These are phyloP conservation scores for Cactoblastis cactorum DNA, from an alignment of 2,888 invertebrate genomes.

Conservation along the genomic window DNA sequence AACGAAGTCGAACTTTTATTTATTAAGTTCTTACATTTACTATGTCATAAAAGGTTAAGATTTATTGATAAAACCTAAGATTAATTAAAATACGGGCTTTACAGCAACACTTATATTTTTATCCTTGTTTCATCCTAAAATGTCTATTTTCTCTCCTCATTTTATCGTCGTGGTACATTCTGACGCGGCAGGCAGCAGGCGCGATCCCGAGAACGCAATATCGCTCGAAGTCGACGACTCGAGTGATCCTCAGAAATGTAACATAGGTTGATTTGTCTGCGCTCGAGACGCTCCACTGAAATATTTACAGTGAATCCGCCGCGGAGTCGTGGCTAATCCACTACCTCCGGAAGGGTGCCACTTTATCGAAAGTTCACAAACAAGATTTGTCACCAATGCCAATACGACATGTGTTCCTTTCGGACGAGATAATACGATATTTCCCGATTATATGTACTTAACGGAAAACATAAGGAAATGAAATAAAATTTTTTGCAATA, in stretches of 20 bases:
- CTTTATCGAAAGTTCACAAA: slow-evolving; percentile 33
- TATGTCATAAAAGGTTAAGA: no score
- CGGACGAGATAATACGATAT: not conserved
- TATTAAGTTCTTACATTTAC: no score
- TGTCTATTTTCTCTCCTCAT: not conserved
- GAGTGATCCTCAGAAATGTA: slow-evolving; percentile 10
- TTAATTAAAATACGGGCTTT: no score
- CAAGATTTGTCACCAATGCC: slow-evolving; percentile 26
- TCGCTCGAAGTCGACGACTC: slow-evolving; percentile 1
- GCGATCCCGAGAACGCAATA: slow-evolving; percentile 6
- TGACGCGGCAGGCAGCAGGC: not conserved
- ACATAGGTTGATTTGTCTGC: no score
- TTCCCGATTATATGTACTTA: no score
- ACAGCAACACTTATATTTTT: no score
- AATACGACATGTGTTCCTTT: slow-evolving; percentile 8
- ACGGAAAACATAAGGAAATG: no score
- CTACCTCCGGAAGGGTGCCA: slow-evolving; percentile 24
- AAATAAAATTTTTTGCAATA: no score
- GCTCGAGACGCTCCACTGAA: slow-evolving; percentile 20
- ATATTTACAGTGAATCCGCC: slow-evolving; percentile 26
- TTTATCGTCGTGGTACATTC: not conserved
- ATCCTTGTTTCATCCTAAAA: no score
- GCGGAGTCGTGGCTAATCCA: slow-evolving; percentile 27
- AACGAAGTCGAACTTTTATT: no score
- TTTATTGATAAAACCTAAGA: no score